phyloP scores from a whole-genome alignment of 2,888 invertebrate genomes.

The Rhopalosiphum nymphaeae region DNA sequence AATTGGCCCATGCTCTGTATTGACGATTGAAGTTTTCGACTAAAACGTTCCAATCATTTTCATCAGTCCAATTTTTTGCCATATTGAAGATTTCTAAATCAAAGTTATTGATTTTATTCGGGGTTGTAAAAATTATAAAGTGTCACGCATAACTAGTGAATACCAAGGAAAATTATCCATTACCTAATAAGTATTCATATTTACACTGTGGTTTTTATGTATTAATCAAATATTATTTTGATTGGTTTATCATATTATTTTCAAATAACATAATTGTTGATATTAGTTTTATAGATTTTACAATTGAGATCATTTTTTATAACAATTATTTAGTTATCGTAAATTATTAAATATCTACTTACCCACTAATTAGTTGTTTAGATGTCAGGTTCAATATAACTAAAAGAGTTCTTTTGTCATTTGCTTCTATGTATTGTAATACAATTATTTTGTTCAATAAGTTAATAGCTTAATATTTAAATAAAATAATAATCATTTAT shows the following conservation, averaged over 20 bases:
- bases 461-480: too few relatives aligned
- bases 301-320: too few relatives aligned
- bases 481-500: too few relatives aligned
- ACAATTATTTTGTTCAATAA: too few relatives aligned
- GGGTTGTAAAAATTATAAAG: neutral
- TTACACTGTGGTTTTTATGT: neutral
- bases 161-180: neutral
- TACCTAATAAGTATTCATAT: neutral
- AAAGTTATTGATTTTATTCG: neutral
- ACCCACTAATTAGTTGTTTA: too few relatives aligned
- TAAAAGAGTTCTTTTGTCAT: neutral
- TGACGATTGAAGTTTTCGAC: conserved; percentile 67
- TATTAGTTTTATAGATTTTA: too few relatives aligned
- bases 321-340: too few relatives aligned
- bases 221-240: neutral
- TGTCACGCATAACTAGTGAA: neutral
- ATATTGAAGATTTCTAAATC: neutral
- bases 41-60: conserved; percentile 63
- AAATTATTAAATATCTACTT: too few relatives aligned
- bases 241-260: too few relatives aligned
- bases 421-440: neutral
- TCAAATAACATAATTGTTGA: too few relatives aligned
- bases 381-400: too few relatives aligned
- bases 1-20: conserved; percentile 67
- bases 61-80: neutral